These are phyloP conservation scores for Drosophila demipolita DNA, from an alignment of 2,888 invertebrate genomes.

Conservation along the genomic window DNA sequence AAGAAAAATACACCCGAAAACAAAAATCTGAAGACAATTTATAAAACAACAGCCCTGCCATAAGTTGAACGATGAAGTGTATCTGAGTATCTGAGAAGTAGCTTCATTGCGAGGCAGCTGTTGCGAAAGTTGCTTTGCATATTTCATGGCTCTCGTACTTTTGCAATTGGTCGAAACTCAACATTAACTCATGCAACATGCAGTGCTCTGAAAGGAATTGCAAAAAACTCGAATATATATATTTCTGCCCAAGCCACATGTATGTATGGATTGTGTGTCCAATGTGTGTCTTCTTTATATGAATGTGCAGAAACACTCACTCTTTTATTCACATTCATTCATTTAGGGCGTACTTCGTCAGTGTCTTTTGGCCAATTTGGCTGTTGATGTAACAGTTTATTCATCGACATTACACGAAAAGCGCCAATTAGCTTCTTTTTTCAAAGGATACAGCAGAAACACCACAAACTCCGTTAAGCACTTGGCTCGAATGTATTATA, in stretches of 20 bases:
- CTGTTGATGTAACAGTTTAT: conserved; percentile 72
- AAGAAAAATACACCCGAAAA: conserved; percentile 19
- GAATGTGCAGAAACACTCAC: conserved; percentile 24
- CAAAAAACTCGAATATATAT: conserved; percentile 33
- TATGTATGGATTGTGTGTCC: background rate
- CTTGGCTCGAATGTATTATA: background rate
- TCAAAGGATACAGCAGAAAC: conserved; percentile 1
- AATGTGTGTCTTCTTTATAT: background rate
- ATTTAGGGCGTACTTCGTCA: conserved; percentile 65
- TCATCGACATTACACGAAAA: conserved; percentile 68
- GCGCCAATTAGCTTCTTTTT: conserved; percentile 9
- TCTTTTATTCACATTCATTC: conserved; percentile 14
- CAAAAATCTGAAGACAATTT: conserved; percentile 37
- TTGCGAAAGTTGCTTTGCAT: conserved; percentile 70
- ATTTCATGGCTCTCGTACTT: conserved; percentile 62
- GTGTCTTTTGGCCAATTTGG: conserved; percentile 71
- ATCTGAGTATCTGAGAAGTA: conserved; percentile 41
- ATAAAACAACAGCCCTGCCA: conserved; percentile 46
- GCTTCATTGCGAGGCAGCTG: conserved; percentile 26
- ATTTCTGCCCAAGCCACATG: conserved; percentile 6
- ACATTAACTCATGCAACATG: conserved; percentile 64
- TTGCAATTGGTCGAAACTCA: conserved; percentile 61
- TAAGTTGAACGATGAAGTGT: conserved; percentile 33
- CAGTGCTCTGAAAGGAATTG: conserved; percentile 52
- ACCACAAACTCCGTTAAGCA: background rate